These are phyloP conservation scores for Oegoconia quadripuncta DNA, from an alignment of 2,888 invertebrate genomes.

Conservation along the genomic window DNA sequence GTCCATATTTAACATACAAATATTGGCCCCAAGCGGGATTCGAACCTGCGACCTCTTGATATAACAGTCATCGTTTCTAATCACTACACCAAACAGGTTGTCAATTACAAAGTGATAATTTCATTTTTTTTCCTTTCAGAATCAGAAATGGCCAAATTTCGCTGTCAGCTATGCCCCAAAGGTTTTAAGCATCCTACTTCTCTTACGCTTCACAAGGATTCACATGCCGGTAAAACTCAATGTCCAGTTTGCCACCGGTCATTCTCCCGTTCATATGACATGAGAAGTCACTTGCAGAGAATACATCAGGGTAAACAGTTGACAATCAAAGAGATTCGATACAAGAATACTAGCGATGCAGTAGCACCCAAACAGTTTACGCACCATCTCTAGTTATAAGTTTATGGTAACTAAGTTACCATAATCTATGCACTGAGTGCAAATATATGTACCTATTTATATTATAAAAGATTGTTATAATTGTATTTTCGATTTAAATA, in stretches of 20 bases:
- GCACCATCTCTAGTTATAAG: conserved; percentile 55
- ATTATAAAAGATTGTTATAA: conserved; percentile 9
- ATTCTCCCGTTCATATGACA: conserved; percentile 81
- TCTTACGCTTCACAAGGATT: conserved; percentile 80
- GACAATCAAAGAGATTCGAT: conserved; percentile 73
- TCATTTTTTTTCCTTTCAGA: conserved; percentile 50
- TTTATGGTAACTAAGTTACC: conserved; percentile 34
- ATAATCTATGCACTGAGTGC: conserved; percentile 15
- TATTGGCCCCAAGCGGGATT: no score
- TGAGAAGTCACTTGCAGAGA: conserved; percentile 79
- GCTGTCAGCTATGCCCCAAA: conserved; percentile 81
- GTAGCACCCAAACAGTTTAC: conserved; percentile 62
- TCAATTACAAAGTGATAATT: conserved; percentile 1
- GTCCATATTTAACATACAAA: no score
- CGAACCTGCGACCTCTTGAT: no score
- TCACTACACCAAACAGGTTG: neutral
- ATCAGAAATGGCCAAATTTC: conserved; percentile 78
- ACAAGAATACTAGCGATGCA: conserved; percentile 61
- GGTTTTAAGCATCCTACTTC: conserved; percentile 82
- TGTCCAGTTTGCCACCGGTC: conserved; percentile 81
- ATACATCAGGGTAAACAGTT: conserved; percentile 79
- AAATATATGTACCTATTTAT: conserved; percentile 10
- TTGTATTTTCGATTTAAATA: conserved; percentile 6
- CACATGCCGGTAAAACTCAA: conserved; percentile 81
- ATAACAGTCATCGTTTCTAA: no score